Evolutionary conservation across 2,113 vertebrate genomes (phyloP).

Genomic region (Phalacrocorax carbo): DNA sequence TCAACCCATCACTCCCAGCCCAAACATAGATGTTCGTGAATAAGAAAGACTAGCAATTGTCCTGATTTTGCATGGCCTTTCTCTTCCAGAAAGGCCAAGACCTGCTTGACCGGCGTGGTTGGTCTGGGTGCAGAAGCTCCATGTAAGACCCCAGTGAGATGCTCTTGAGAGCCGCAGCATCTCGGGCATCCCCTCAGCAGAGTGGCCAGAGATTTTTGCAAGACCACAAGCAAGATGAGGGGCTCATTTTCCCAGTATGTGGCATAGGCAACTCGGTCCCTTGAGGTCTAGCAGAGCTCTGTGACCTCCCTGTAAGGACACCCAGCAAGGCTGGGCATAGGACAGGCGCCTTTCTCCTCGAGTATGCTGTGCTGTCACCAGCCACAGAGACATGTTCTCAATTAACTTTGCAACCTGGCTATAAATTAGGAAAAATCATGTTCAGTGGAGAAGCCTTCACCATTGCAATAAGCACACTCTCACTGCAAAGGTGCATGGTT

Average conservation of each 20-base stretch:
- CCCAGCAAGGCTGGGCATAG: not conserved
- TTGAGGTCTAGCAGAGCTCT: not conserved
- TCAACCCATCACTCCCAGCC: accelerated
- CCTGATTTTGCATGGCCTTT: not conserved
- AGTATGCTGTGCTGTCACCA: not conserved
- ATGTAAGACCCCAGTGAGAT: accelerated
- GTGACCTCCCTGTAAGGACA: not conserved
- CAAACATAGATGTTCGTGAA: accelerated
- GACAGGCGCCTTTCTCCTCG: accelerated
- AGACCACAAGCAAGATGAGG: not conserved
- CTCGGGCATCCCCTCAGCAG: not conserved
- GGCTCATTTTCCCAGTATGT: accelerated
- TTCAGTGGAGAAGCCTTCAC: not conserved
- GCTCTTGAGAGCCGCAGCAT: not conserved
- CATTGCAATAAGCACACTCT: not conserved
- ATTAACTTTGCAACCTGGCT: not conserved
- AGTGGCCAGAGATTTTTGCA: not conserved
- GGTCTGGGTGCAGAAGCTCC: not conserved
- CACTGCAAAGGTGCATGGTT: not conserved
- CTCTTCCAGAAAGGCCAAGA: not conserved
- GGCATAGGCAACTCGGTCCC: accelerated
- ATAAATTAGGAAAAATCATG: not conserved
- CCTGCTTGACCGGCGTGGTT: accelerated
- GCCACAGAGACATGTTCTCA: accelerated
- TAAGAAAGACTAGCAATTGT: accelerated